Base-by-base conservation (phyloP, 2,113 vertebrate species). In the Sander lucioperca region DNA sequence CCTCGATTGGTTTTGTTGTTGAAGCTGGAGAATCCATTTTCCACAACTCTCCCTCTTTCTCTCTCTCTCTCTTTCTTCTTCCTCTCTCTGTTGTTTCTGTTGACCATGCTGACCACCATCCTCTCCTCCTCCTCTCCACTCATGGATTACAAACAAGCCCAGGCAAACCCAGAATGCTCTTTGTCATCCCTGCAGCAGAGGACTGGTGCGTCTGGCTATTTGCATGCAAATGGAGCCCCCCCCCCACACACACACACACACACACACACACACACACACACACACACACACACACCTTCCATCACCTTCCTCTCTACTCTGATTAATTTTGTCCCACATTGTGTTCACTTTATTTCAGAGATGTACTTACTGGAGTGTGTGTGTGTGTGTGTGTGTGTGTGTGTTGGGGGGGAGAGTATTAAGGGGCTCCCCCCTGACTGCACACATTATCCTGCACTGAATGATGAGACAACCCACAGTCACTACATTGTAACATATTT, bases 151-250 rank as follows among this genome's bases (percentile, higher is more conserved):
- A 88, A 89, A 89, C 80, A 81, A 86, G 86, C 33, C 66, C 64
- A 77, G 71, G 78, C 80, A 84, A 86, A 89, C 88, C 89, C 78
- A 87, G 74, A 87, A 92, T 87, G 82, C 85, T 83, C 88, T 88
- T 74, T 89, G 89, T 89, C 85, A 80, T 90, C 77, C 54, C 68
- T 21, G 19, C 77, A 78, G 81, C 4, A 3, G 54, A 83, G 70
- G 57, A 84, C 86, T 79, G 66, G 56, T 83, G 74, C 19, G 8
- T 89, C 85, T 81, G 75, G 74, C 84, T 88, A 91, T 93, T 92
- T 91, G 88, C 77, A 93, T 93, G 83, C 86, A 93, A 92, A 92
- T 92, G 19, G 74, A 62, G 16, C 3, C 36, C 27, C 77, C 7
- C 50, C 72, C 67, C 68, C 51, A 57, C 47, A 9, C 2, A 66